Evolutionary conservation across 2,888 invertebrate species (phyloP).

Genomic region (Microplitis manilae): DNA sequence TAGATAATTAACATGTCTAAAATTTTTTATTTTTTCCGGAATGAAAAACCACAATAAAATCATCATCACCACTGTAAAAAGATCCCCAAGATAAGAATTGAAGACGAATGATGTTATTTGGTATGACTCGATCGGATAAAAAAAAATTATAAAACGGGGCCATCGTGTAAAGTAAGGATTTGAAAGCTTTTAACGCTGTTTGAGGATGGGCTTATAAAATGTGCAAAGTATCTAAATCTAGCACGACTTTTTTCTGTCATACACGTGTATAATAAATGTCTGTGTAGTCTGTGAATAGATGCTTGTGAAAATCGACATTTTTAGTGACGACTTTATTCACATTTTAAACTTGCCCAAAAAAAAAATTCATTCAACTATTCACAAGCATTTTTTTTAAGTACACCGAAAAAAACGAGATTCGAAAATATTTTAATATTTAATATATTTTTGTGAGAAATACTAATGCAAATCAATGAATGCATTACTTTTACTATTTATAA

Average conservation of each 20-base stretch:
- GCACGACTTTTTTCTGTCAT: neutral
- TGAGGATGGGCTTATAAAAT: neutral
- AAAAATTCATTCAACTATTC: no score
- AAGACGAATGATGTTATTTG: constrained; percentile 25
- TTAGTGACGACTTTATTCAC: neutral
- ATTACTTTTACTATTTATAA: no score
- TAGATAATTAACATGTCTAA: neutral
- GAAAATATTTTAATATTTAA: no score
- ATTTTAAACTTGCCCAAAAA: neutral
- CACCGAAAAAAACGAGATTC: no score
- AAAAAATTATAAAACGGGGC: constrained; percentile 6
- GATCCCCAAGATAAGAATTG: constrained; percentile 15
- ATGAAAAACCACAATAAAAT: neutral
- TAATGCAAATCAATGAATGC: no score
- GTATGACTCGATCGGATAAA: neutral
- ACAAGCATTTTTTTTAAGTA: no score
- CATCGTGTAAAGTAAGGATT: constrained; percentile 20
- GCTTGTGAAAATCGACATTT: neutral
- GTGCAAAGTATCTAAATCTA: neutral
- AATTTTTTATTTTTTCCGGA: neutral
- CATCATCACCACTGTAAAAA: neutral
- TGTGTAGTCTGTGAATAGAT: neutral
- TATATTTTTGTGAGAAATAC: no score
- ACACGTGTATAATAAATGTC: neutral
- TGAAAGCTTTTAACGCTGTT: constrained; percentile 19